These are phyloP conservation scores for Sebastes taczanowskii DNA, from an alignment of 2,797 vertebrate genomes.

Conservation along the genomic window DNA sequence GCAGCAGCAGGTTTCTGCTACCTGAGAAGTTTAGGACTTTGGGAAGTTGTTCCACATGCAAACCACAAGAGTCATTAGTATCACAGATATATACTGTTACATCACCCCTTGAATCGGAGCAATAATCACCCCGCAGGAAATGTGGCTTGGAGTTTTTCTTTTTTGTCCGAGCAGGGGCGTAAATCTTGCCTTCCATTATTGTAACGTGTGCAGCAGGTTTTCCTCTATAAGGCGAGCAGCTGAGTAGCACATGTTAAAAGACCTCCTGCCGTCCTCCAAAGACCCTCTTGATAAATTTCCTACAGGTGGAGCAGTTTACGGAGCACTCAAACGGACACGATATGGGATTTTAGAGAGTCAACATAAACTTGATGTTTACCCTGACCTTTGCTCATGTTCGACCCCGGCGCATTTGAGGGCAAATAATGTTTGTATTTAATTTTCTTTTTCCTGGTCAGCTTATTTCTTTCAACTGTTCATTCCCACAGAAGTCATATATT, in stretches of 20 bases:
- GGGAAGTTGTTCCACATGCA: slow-evolving; percentile 70
- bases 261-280: slow-evolving; percentile 79
- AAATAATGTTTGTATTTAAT: not conserved
- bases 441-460: not conserved
- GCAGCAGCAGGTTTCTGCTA: slow-evolving; percentile 57
- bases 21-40: slow-evolving; percentile 60
- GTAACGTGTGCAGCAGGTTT: slow-evolving; percentile 81
- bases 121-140: slow-evolving; percentile 87
- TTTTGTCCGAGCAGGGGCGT: slow-evolving; percentile 73
- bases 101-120: slow-evolving; percentile 80
- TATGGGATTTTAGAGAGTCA: slow-evolving; percentile 70
- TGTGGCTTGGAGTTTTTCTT: slow-evolving; percentile 66
- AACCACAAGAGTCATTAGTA: slow-evolving; percentile 83
- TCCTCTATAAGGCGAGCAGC: slow-evolving; percentile 78
- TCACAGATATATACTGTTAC: slow-evolving; percentile 69
- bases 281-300: slow-evolving; percentile 83
- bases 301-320: slow-evolving; percentile 82
- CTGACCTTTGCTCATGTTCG: slow-evolving; percentile 17
- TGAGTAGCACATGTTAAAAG: slow-evolving; percentile 87
- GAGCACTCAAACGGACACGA: slow-evolving; percentile 74
- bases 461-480: slow-evolving; percentile 36
- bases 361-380: slow-evolving; percentile 62
- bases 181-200: slow-evolving; percentile 87
- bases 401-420: not conserved
- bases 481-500: slow-evolving; percentile 41